A percentile compares a stretch with the other conserved stretches of the same genome.
phyloP scores from a whole-genome alignment of 2,797 vertebrate species.

The Pygocentrus nattereri region DNA sequence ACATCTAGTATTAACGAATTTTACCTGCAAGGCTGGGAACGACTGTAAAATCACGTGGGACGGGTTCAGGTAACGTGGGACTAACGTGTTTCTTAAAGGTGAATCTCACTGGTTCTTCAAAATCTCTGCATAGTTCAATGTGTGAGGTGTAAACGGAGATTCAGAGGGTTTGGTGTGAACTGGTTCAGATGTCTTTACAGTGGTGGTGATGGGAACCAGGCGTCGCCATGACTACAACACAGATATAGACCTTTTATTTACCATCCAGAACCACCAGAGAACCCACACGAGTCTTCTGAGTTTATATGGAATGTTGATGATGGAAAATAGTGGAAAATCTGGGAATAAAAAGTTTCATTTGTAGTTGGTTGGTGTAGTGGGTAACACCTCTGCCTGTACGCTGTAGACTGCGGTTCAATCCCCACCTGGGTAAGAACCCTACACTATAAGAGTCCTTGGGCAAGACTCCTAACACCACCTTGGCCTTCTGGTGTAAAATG shows the following conservation, averaged over 20 bases:
- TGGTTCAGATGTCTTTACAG: background rate
- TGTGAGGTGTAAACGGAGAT: background rate
- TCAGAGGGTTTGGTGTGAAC: background rate
- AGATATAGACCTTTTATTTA: too few relatives aligned
- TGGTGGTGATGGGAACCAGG: background rate
- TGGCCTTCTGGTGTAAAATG: too few relatives aligned
- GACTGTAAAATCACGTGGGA: constrained; percentile 32
- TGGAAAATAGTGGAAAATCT: background rate
- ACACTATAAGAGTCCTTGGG: too few relatives aligned
- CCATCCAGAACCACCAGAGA: background rate
- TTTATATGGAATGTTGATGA: background rate
- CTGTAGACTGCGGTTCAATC: too few relatives aligned
- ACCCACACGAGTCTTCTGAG: background rate
- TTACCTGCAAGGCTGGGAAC: constrained; percentile 45
- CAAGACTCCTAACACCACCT: too few relatives aligned
- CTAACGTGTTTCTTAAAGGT: too few relatives aligned
- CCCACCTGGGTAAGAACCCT: too few relatives aligned
- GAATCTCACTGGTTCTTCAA: too few relatives aligned
- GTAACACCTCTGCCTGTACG: too few relatives aligned
- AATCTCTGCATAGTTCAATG: too few relatives aligned
- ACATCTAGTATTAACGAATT: constrained; percentile 54
- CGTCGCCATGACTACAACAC: background rate
- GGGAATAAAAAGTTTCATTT: background rate
- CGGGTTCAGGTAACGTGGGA: too few relatives aligned
- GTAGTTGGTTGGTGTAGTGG: too few relatives aligned